Conservation (phyloP, 30 jellyfish, hydroid and myxozoan genomes). For the Hydractinia symbiolongicarpus region DNA sequence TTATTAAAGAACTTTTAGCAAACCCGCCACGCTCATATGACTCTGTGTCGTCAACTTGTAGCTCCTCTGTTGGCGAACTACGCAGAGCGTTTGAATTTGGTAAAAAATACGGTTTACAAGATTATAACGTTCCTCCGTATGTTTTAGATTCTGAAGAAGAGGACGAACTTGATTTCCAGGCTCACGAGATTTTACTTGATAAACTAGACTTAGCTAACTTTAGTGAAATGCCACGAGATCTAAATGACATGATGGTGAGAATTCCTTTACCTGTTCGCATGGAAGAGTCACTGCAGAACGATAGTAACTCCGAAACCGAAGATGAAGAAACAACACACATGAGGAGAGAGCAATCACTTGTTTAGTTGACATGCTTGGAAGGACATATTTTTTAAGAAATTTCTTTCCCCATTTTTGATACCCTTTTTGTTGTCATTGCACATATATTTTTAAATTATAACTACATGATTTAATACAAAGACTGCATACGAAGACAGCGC, state of each 20-base stretch:
- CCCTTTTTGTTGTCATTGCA: too few species aligned
- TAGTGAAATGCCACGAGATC: constrained; percentile 24
- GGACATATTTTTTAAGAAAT: too few species aligned
- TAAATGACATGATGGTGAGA: constrained; percentile 22
- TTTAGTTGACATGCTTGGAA: background rate
- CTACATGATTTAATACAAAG: too few species aligned
- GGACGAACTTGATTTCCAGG: constrained; percentile 17
- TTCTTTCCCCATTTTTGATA: background rate
- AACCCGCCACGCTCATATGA: constrained; percentile 80
- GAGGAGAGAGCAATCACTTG: constrained; percentile 22
- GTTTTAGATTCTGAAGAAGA: constrained; percentile 7
- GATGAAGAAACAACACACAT: constrained; percentile 1
- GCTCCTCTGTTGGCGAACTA: constrained; percentile 80
- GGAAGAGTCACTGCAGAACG: background rate
- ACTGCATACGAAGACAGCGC: too few species aligned
- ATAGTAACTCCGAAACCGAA: background rate
- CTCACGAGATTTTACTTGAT: constrained; percentile 23
- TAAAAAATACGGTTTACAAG: constrained; percentile 68
- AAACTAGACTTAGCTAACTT: background rate
- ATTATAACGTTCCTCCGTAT: constrained; percentile 38
- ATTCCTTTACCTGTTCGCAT: constrained; percentile 25
- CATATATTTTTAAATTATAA: too few species aligned
- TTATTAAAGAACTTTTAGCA: constrained; percentile 9
- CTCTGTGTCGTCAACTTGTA: constrained; percentile 84
- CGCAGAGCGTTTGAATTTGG: constrained; percentile 92